phyloP scores from a whole-genome alignment of 2,113 vertebrate genomes.

The Hippocampus abdominalis region DNA sequence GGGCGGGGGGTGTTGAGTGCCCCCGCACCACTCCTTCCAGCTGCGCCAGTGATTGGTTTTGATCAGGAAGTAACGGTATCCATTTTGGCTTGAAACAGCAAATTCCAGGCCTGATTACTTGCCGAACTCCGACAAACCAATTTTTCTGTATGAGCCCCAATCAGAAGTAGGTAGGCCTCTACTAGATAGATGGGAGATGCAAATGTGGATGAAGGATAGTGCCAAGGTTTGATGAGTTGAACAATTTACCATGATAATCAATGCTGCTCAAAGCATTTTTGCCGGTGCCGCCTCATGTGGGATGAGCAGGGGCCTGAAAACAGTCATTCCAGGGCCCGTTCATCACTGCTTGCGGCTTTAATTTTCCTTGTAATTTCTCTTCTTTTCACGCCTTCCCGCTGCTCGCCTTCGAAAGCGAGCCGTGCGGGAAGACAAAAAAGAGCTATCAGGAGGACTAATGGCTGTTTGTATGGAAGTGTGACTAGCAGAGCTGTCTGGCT shows the following conservation, averaged over 20 bases:
- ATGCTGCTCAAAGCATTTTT: background rate
- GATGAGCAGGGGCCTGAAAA: background rate
- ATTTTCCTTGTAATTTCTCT: slow-evolving; percentile 2
- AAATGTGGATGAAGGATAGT: no score
- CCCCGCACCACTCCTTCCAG: no score
- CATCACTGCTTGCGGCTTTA: background rate
- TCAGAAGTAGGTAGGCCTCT: no score
- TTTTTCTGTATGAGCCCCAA: no score
- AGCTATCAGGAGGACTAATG: slow-evolving; percentile 72
- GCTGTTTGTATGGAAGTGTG: slow-evolving; percentile 65
- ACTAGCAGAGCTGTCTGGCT: slow-evolving; percentile 68
- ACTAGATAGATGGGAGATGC: no score
- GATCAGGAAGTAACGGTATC: background rate
- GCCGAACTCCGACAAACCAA: no score
- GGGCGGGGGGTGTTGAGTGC: no score
- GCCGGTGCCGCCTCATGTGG: background rate
- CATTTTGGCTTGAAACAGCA: background rate
- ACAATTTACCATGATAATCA: no score
- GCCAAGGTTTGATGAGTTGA: no score
- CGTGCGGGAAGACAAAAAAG: slow-evolving; percentile 61
- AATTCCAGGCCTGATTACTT: background rate
- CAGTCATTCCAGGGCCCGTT: background rate
- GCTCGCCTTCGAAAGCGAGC: slow-evolving; percentile 39
- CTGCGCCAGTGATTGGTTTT: background rate
- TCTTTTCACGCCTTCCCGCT: slow-evolving; percentile 33